Percentiles rank a stretch among this genome's conserved stretches.
Evolutionary conservation across 2,797 vertebrate genomes (phyloP).

Genomic region (Chiroxiphia lanceolata): DNA sequence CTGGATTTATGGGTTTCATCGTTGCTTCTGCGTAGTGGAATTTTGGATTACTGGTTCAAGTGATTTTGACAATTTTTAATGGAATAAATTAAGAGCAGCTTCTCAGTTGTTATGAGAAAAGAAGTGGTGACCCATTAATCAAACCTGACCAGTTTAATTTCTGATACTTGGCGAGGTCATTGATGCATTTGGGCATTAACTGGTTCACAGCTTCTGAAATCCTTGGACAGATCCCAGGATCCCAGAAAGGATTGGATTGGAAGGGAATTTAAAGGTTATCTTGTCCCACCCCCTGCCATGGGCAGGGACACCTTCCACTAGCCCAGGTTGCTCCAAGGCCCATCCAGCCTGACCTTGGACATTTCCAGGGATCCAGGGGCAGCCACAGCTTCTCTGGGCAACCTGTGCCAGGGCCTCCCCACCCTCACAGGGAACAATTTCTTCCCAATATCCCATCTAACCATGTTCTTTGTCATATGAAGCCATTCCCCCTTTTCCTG

Average conservation of each 20-base stretch:
- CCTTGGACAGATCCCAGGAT: not conserved
- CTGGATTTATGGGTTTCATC: not conserved
- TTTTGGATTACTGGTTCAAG: not conserved
- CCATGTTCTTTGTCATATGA: not conserved
- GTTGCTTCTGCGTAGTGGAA: not conserved
- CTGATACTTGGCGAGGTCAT: not conserved
- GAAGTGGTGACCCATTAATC: not conserved
- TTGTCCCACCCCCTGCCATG: not conserved
- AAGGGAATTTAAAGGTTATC: not conserved
- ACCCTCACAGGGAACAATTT: rapidly evolving
- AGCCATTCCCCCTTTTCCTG: not conserved
- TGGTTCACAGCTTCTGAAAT: not conserved
- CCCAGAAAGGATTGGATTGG: not conserved
- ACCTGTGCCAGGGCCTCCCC: not conserved
- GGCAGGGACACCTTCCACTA: not conserved
- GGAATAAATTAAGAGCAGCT: not conserved
- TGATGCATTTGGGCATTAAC: not conserved
- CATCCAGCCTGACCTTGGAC: not conserved
- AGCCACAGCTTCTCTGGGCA: not conserved
- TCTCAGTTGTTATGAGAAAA: not conserved
- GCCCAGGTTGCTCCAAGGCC: not conserved
- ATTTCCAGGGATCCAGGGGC: not conserved
- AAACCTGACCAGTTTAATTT: not conserved
- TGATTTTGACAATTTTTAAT: not conserved
- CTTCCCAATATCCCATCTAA: not conserved